Evolutionary conservation across 1,140 invertebrate genomes (phyloP).

Genomic region (Proctacanthus coquilletti): DNA sequence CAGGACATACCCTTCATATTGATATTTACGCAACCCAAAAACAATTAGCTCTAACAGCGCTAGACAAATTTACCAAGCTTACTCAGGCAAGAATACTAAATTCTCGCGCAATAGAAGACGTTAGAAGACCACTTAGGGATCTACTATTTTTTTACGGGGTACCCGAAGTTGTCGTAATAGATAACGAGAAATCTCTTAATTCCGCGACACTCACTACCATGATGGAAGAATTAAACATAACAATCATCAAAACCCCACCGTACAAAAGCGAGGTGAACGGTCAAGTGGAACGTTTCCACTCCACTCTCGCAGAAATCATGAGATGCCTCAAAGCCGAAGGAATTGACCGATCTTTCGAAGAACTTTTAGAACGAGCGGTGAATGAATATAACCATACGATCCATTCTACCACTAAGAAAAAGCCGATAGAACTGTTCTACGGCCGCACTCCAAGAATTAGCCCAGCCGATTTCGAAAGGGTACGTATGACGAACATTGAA

Average conservation of each 20-base stretch:
- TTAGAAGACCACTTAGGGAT: not conserved
- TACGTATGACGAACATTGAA: conserved; percentile 2
- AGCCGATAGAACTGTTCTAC: conserved; percentile 5
- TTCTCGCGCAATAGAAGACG: not conserved
- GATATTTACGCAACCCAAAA: conserved; percentile 5
- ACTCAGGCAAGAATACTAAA: conserved; percentile 3
- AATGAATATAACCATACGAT: conserved; percentile 8
- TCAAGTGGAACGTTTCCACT: conserved; percentile 10
- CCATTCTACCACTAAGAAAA: conserved; percentile 6
- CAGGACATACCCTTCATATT: conserved; percentile 8
- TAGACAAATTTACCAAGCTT: conserved; percentile 8
- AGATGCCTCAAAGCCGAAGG: conserved; percentile 5
- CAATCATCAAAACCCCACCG: conserved; percentile 5
- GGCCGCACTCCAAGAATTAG: not conserved
- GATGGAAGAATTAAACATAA: conserved; percentile 5
- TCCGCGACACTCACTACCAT: conserved; percentile 3
- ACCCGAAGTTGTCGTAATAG: conserved; percentile 5
- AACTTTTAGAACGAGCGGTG: conserved; percentile 5
- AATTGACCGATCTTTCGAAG: conserved; percentile 2
- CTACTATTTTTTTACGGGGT: conserved; percentile 1
- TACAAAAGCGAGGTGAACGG: conserved; percentile 7
- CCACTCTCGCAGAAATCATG: conserved; percentile 10
- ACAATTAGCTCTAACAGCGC: not conserved
- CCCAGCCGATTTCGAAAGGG: conserved; percentile 1
- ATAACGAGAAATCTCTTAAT: conserved; percentile 8